These are phyloP conservation scores for Meandrusa payeni DNA, from an alignment of 2,888 invertebrate species.

Conservation along the genomic window DNA sequence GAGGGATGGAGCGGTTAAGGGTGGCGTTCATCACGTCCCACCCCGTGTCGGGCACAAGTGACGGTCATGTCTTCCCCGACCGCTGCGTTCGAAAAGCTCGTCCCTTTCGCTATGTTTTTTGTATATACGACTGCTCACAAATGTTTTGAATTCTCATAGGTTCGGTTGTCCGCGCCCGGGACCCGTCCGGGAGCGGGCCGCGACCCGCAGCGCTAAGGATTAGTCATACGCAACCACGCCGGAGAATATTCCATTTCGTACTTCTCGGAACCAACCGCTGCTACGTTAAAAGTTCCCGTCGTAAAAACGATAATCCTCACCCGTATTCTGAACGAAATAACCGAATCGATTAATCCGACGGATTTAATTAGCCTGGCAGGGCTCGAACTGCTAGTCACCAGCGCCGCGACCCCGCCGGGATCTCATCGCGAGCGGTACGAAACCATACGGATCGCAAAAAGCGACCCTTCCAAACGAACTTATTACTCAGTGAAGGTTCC, in stretches of 20 bases:
- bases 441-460: slow-evolving; percentile 65
- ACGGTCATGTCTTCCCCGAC: slow-evolving; percentile 69
- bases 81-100: slow-evolving; percentile 64
- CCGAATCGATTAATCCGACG: slow-evolving; percentile 65
- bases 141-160: slow-evolving; percentile 30
- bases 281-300: slow-evolving; percentile 66
- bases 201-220: slow-evolving; percentile 37
- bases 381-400: slow-evolving; percentile 58
- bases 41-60: slow-evolving; percentile 74
- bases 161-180: slow-evolving; percentile 19
- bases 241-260: slow-evolving; percentile 41
- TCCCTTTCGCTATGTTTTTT: slow-evolving; percentile 47
- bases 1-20: slow-evolving; percentile 52
- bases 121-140: slow-evolving; percentile 30
- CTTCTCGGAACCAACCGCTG: slow-evolving; percentile 67
- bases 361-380: slow-evolving; percentile 66
- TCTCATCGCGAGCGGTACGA: slow-evolving; percentile 54
- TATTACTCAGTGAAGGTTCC: slow-evolving; percentile 70
- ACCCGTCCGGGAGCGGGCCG: neutral
- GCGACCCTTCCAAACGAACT: slow-evolving; percentile 55
- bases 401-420: slow-evolving; percentile 55
- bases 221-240: slow-evolving; percentile 36
- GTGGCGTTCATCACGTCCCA: slow-evolving; percentile 71
- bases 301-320: slow-evolving; percentile 62
- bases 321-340: slow-evolving; percentile 56